Evolutionary conservation across 2,888 invertebrate species (phyloP), one percentile per base, ranked within the genome.

Genomic region (Tipula confusa): DNA sequence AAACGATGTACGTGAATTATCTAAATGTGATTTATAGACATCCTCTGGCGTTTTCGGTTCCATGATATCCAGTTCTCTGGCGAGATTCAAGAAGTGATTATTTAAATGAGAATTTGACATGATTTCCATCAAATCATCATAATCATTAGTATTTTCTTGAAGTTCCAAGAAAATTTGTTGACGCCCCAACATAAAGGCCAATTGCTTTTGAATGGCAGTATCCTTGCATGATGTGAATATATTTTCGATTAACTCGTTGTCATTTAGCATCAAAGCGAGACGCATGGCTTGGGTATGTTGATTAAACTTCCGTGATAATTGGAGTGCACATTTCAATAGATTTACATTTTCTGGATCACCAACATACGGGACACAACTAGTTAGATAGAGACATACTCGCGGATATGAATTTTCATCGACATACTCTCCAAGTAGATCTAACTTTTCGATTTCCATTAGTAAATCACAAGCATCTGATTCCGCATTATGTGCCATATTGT

Each of bases 1-100:
- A 81, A 95, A 93, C 0, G 95, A 93, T 0, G 95, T 93, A 33
- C 96, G 91, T 0, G 94, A 93, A 84, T 95, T 96, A 90, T 99
- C 99, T 85, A 99, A 90, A 92, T 99, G 98, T 0, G 96, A 95
- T 90, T 99, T 99, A 91, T 99, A 99, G 11, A 99, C 98, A 88
- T 99, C 99, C 89, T 99, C 99, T 0, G 99, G 99, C 0, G 96
- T 95, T 91, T 99, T 99, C 0, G 99, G 98, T 88, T 99, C 99
- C 95, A 99, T 96, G 86, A 99, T 98, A 89, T 99, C 99, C 86
- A 99, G 92, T 94, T 99, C 99, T 89, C 98, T 93, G 2, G 95
- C 99, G 85, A 99, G 91, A 86, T 95, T 96, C 36, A 97, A 91
- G 89, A 98, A 99, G 88, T 98, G 95, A 86, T 95, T 95, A 89